A percentile compares a stretch with the other conserved stretches of the same genome.
Evolutionary conservation across 1,140 invertebrate genomes (phyloP).

Genomic region (Capitella teleta): DNA sequence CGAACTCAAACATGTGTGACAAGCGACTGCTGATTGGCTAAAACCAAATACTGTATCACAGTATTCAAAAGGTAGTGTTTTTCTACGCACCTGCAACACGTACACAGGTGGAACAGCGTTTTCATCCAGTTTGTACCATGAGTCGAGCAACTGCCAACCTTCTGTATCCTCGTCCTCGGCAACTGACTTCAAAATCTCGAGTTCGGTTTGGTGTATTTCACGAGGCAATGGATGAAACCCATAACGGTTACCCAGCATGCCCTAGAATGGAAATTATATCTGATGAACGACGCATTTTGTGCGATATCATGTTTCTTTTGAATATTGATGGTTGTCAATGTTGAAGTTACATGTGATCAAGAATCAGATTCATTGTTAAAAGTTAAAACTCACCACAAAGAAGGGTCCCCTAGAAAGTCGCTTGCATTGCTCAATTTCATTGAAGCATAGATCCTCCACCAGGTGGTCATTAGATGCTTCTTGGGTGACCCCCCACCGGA

Average conservation of each 20-base stretch:
- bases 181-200: slow-evolving; percentile 17
- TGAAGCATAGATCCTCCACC: not conserved
- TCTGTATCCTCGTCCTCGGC: slow-evolving; percentile 8
- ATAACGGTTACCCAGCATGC: slow-evolving; percentile 30
- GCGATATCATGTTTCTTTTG: no score
- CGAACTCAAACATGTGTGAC: no score
- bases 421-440: not conserved
- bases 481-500: not conserved
- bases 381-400: not conserved
- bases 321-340: no score
- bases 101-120: slow-evolving; percentile 80
- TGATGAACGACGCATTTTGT: no score
- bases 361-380: no score
- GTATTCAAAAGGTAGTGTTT: no score
- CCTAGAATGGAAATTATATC: slow-evolving; percentile 19
- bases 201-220: slow-evolving; percentile 20
- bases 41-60: no score
- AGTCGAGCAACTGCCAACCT: slow-evolving; percentile 69
- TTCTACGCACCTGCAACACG: slow-evolving; percentile 61
- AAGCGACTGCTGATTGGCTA: no score
- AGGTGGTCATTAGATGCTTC: not conserved
- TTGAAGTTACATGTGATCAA: no score
- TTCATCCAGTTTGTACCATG: slow-evolving; percentile 89
- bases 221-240: slow-evolving; percentile 28
- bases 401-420: not conserved